Evolutionary conservation across 2,888 invertebrate genomes (phyloP).

Genomic region (Nemurella pictetii): DNA sequence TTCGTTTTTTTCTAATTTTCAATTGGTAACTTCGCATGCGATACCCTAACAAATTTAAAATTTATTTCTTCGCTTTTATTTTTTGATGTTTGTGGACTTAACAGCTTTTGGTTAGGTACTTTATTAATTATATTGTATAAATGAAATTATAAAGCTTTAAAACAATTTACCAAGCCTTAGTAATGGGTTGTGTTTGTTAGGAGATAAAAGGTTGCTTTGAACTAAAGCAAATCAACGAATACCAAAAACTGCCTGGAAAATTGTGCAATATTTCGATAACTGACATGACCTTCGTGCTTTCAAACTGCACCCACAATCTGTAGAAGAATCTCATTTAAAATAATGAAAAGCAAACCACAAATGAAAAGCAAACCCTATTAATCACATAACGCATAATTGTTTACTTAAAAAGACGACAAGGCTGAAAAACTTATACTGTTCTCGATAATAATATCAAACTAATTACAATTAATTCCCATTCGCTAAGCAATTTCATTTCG

Average conservation of each 20-base stretch:
- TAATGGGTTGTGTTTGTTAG: no score
- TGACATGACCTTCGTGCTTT: not conserved
- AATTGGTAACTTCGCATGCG: no score
- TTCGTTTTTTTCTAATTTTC: no score
- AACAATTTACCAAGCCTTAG: no score
- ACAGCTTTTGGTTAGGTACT: no score
- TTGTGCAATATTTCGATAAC: not conserved
- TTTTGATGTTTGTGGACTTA: no score
- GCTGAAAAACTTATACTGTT: not conserved
- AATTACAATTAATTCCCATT: not conserved
- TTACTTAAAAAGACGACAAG: not conserved
- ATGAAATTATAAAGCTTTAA: no score
- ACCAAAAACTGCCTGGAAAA: not conserved
- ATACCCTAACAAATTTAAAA: no score
- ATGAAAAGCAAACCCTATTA: not conserved
- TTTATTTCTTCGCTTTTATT: no score
- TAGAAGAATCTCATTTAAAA: not conserved
- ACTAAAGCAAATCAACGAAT: no score
- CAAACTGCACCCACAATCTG: not conserved
- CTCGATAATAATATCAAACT: not conserved
- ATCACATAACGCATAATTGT: not conserved
- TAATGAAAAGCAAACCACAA: not conserved
- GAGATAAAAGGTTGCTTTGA: no score
- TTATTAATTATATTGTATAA: no score
- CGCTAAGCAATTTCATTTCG: not conserved